Evolutionary conservation across 2,113 vertebrate genomes (phyloP).

Genomic region (Crotalus tigris): DNA sequence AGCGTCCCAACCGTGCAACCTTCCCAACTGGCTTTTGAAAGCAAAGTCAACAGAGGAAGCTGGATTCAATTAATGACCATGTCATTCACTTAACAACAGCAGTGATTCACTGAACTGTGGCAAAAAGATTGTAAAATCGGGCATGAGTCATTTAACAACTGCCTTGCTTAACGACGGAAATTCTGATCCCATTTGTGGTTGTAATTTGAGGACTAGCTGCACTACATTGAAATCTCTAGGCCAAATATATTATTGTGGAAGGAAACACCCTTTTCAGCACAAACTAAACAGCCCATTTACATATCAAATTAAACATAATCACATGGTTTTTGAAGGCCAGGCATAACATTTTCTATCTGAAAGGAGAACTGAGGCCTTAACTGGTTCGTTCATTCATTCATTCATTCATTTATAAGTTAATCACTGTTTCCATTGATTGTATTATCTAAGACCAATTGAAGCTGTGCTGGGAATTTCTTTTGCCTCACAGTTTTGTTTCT

Average conservation of each 20-base stretch:
- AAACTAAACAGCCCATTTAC: not conserved
- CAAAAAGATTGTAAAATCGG: no score
- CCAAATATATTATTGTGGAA: not conserved
- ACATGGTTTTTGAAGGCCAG: not conserved
- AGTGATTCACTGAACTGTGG: no score
- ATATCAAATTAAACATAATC: not conserved
- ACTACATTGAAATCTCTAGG: not conserved
- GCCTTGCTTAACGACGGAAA: no score
- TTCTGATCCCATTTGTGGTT: not conserved
- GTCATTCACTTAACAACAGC: no score
- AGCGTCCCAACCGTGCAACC: no score
- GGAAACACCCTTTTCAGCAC: not conserved
- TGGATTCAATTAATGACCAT: no score
- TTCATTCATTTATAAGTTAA: not conserved
- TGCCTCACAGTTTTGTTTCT: not conserved
- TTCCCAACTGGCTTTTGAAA: not conserved
- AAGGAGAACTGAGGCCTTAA: not conserved
- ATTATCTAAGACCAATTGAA: not conserved
- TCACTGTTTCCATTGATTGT: not conserved
- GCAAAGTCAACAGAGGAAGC: no score
- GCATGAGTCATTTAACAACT: not conserved
- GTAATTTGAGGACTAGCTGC: not conserved
- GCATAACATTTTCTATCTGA: not conserved
- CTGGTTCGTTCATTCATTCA: no score
- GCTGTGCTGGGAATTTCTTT: not conserved